These are phyloP conservation scores for Drosophila nigromelanica DNA, from an alignment of 1,140 invertebrate genomes.

Conservation along the genomic window DNA sequence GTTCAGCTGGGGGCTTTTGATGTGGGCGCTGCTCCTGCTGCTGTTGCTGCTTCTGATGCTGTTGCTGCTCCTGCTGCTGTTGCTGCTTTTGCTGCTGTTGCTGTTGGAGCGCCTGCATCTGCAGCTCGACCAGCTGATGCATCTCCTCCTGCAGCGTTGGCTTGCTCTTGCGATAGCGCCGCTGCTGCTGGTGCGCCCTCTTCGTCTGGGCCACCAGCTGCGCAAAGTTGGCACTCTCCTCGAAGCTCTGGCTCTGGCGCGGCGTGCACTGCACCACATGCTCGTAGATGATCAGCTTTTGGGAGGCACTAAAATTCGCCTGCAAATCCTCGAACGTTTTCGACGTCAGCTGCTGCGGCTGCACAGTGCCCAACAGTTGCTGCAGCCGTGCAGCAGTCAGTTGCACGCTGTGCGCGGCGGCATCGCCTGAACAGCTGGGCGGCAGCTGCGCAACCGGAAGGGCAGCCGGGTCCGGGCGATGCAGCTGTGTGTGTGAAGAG, in stretches of 20 bases:
- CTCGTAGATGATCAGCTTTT: conserved; percentile 64
- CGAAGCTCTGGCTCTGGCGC: conserved; percentile 18
- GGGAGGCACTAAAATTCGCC: conserved; percentile 20
- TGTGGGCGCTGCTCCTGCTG: too few relatives aligned
- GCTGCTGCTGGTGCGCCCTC: conserved; percentile 46
- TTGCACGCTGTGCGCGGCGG: conserved; percentile 29
- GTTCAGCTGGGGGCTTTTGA: background rate
- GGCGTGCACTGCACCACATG: conserved; percentile 48
- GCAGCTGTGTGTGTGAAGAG: conserved; percentile 1
- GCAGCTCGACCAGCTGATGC: conserved; percentile 61
- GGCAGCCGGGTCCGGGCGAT: background rate
- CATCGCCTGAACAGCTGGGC: conserved; percentile 13
- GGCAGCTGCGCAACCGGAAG: conserved; percentile 2
- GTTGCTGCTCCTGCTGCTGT: conserved; percentile 30
- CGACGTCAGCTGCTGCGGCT: conserved; percentile 3
- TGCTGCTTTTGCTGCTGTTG: conserved; percentile 35
- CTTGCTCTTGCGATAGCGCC: conserved; percentile 67
- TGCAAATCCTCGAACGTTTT: conserved; percentile 51
- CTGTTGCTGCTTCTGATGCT: conserved; percentile 33
- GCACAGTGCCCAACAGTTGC: conserved; percentile 9
- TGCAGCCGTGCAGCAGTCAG: conserved; percentile 1
- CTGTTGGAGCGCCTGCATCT: conserved; percentile 65
- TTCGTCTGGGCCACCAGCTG: conserved; percentile 61
- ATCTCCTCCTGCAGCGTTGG: conserved; percentile 70
- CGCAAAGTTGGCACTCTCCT: conserved; percentile 42